Base-by-base conservation (phyloP, 2,888 invertebrate species). In the Nemapogon koenigi region DNA sequence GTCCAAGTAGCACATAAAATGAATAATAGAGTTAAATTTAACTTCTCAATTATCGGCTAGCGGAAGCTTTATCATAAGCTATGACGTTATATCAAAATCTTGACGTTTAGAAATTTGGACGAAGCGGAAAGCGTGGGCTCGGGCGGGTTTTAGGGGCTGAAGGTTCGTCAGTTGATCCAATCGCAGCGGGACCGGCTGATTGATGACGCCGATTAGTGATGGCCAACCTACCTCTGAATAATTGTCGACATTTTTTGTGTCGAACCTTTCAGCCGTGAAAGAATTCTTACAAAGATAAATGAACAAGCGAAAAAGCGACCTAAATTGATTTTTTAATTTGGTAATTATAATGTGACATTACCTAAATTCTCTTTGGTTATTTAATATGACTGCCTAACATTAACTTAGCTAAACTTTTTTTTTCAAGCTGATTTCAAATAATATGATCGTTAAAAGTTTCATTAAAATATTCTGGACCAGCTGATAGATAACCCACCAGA, bases 131-230 rank as follows among this genome's bases (percentile, higher is more conserved):
- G n/a, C n/a, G 4, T 13, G 28, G 28, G 28, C n/a, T n/a, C 6
- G 4, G 48, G 51, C 46, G 49, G 52, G 46, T 47, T 40, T 46
- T 37, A 44, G 48, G 42, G 46, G 39, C 45, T 46, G 53, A 49
- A 47, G 50, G 36, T 66, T 64, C 70, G 69, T 66, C 70, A 65
- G 67, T 67, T 63, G 72, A 72, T 72, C 72, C 67, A 69, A 71
- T 71, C 68, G 64, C 50, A 53, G 35, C 35, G 50, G 48, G 58
- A 57, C 61, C 52, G 59, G 59, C 72, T 76, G 76, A 78, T 78
- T 76, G 76, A 78, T 78, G 75, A 71, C 67, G 61, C 65, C 76
- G 76, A 76, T 78, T 76, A 76, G 73, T 70, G 76, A 71, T 71
- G 72, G 68, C 70, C 69, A 66, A 60, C 64, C 66, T 67, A 64